Base-by-base conservation (phyloP, 2,797 vertebrate species). In the Phylloscopus collybita region DNA sequence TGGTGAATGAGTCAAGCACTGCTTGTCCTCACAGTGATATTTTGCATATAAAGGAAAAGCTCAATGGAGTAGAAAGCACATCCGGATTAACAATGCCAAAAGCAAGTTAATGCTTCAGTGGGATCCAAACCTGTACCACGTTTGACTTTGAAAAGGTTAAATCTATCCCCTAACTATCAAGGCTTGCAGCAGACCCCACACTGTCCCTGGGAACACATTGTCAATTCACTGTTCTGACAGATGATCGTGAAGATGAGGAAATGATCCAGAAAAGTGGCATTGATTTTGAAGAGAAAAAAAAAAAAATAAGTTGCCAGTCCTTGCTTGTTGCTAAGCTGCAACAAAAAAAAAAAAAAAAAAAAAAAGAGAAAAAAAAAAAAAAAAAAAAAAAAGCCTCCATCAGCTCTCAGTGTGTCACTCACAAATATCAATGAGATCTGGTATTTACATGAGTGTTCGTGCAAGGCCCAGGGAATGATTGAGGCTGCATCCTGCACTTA, bases 181-280 rank as follows among this genome's bases (percentile, higher is more conserved):
- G 76, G 49, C 42, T 82, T 62, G 59, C 51, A 85, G 30, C 86
- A 96, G 80, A 73, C 34, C 27, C 56, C 29, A 30, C 27, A 2
- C 13, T 87, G 45, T 81, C 86, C 78, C 92, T 50, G 76, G 82
- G 60, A 93, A 60, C 49, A 38, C 16, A 5, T 6, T 79, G 83
- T 25, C 79, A 89, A n/a, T 84, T 90, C 70, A 7, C 78, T 70
- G 51, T 53, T 66, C 92, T 92, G 80, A 94, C 60, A 80, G 80
- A 85, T 86, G 88, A 93, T 93, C 0, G 5, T 34, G 80, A 73
- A 84, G 88, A 92, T 89, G 74, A 85, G 90, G 90, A 96, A 95
- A 92, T 93, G 86, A 89, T 94, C 90, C 92, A 94, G 92, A 88
- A 88, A 95, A 94, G 90, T 93, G 93, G 66, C 93, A 96, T 76